Evolutionary conservation across 2,113 vertebrate species (phyloP).

Genomic region (Sorex fumeus): DNA sequence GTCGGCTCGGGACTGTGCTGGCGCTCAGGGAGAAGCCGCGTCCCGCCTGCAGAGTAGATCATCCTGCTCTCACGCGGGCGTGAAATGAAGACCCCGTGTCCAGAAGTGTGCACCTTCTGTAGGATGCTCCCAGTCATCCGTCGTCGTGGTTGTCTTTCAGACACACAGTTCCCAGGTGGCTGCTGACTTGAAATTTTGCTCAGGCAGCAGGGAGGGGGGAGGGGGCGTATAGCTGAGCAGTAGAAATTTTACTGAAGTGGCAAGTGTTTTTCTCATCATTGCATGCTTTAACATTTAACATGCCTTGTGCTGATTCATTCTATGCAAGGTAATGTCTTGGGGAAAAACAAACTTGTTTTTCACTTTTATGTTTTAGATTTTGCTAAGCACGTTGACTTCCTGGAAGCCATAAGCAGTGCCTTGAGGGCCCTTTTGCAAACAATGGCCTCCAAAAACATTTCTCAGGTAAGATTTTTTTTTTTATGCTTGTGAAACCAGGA

Average conservation of each 20-base stretch:
- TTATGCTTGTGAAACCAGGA: conserved; percentile 23
- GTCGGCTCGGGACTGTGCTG: not conserved
- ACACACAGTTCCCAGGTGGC: not conserved
- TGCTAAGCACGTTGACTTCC: conserved; percentile 93
- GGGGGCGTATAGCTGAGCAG: not conserved
- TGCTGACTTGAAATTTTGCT: not conserved
- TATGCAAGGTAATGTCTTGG: not conserved
- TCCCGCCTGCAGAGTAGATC: not conserved
- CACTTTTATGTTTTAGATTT: conserved; percentile 89
- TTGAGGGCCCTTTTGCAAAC: conserved; percentile 96
- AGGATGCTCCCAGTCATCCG: too few species aligned
- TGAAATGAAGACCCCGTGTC: not conserved
- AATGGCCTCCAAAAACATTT: conserved; percentile 95
- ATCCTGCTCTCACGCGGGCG: not conserved
- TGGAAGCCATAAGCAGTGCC: conserved; percentile 96
- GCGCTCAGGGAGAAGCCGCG: not conserved
- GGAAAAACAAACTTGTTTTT: not conserved
- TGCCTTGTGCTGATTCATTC: not conserved
- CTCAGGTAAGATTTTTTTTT: conserved; percentile 92
- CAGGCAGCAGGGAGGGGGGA: too few species aligned
- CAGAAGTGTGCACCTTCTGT: not conserved
- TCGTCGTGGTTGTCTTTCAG: not conserved
- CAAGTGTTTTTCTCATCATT: not conserved
- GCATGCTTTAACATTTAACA: not conserved
- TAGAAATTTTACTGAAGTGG: not conserved